Base-by-base conservation (phyloP, 1,140 invertebrate species). In the Ruditapes philippinarum region DNA sequence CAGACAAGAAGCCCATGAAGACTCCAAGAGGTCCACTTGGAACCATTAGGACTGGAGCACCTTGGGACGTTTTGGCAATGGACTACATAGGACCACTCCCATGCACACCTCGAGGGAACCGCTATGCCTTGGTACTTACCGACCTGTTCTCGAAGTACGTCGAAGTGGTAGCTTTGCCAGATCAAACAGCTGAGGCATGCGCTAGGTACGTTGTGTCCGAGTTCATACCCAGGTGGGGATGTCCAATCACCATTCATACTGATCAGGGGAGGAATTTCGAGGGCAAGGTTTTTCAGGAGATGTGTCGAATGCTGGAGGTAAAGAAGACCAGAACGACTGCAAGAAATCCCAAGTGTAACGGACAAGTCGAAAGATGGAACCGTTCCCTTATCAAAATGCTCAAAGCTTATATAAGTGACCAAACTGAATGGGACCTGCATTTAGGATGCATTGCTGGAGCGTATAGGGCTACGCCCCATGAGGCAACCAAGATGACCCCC, bases 271-370 rank as follows among this genome's bases (percentile, higher is more conserved):
- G 22, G 33, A 36, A 2, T 73, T 73, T 73, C 4, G 38, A 33
- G 74, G 25, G n/a, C 38, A 40, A 74, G 0, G 22, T 84, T 51
- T 89, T 89, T 57, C 19, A 78, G 17, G 80, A 89, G 40, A 19
- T 84, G 11, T 89, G 88, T n/a, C 36, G 62, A 4, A 12, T 89
- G 11, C n/a, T 89, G 2, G 81, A 70, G 25, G 45, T 84, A 0
- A 78, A 36, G 42, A 89, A 89, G 42, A 89, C 80, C 2, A 33
- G 81, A 54, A 84, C 88, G n/a, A 84, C 25, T 11, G 31, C 81
- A 12, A 78, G 88, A 38, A 89, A 89, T 79, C 81, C 80, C 3
- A 89, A 89, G 42, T 62, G 57, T 31, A 84, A 89, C 62, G 80
- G 73, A 12, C 31, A 51, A 19, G 7, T 38, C 1, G 80, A 89